Evolutionary conservation across 2,797 vertebrate genomes (phyloP).

Genomic region (Poeciliopsis infans): DNA sequence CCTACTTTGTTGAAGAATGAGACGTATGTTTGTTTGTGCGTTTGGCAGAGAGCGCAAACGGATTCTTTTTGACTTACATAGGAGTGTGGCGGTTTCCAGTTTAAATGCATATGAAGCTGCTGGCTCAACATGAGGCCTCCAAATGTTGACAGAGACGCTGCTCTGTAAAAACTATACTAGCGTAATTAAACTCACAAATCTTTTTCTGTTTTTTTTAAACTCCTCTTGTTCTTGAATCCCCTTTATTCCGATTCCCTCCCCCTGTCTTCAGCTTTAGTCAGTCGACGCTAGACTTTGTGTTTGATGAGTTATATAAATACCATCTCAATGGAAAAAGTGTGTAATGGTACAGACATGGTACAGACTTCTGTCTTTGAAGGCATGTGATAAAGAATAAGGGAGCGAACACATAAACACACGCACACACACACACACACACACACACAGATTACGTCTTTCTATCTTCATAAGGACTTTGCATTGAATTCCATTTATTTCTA

Average conservation of each 20-base stretch:
- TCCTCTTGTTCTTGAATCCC: conserved; percentile 45
- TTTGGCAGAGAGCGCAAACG: conserved; percentile 23
- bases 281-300: conserved; percentile 66
- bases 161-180: conserved; percentile 72
- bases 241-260: conserved; percentile 1
- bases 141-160: conserved; percentile 62
- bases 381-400: conserved; percentile 13
- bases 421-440: conserved; percentile 2
- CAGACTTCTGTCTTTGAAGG: conserved; percentile 69
- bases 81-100: conserved; percentile 44
- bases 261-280: conserved; percentile 50
- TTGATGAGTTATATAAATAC: conserved; percentile 82
- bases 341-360: conserved; percentile 80
- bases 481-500: background rate
- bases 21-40: conserved; percentile 50
- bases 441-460: background rate
- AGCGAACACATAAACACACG: conserved; percentile 20
- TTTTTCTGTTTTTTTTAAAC: conserved; percentile 44
- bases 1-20: conserved; percentile 57
- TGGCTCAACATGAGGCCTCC: conserved; percentile 57
- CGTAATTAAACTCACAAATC: conserved; percentile 79
- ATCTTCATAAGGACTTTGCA: background rate
- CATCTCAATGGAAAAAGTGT: conserved; percentile 80
- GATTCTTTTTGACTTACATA: conserved; percentile 10
- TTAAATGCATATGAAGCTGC: conserved; percentile 50